Evolutionary conservation across 64 coral and sea anemone species (phyloP).

Genomic region (Montipora cactus): DNA sequence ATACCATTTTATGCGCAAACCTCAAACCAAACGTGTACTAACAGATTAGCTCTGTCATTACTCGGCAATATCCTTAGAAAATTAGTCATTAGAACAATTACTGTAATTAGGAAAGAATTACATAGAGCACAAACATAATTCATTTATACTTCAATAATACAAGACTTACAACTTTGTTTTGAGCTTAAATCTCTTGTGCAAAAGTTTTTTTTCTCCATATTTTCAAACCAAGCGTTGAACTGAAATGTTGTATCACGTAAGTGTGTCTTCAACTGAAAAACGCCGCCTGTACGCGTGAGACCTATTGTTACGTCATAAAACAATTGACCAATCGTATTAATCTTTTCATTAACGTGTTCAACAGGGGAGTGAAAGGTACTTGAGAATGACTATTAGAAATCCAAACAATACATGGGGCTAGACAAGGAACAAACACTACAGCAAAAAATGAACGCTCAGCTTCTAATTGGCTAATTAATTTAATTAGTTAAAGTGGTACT

Average conservation of each 20-base stretch:
- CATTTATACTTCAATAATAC: not conserved
- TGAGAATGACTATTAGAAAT: too few species aligned
- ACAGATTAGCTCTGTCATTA: not conserved
- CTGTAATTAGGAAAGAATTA: not conserved
- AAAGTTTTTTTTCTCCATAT: not conserved
- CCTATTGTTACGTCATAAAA: not conserved
- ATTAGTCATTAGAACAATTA: slow-evolving; percentile 28
- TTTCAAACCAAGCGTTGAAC: too few species aligned
- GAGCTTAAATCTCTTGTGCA: not conserved
- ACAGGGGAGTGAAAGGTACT: too few species aligned
- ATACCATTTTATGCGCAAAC: slow-evolving; percentile 21
- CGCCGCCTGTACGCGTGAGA: not conserved
- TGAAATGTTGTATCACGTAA: not conserved
- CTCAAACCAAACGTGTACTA: not conserved
- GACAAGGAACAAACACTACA: too few species aligned
- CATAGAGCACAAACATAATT: not conserved
- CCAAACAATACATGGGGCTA: too few species aligned
- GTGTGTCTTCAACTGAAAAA: not conserved
- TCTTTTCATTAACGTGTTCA: not conserved
- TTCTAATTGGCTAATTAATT: too few species aligned
- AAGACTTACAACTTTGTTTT: not conserved
- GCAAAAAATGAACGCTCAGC: too few species aligned
- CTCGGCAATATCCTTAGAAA: not conserved
- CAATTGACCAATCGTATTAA: not conserved
- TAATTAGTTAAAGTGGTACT: too few species aligned